phyloP scores from a whole-genome alignment of 2,113 vertebrate genomes.

The Nothoprocta perdicaria region DNA sequence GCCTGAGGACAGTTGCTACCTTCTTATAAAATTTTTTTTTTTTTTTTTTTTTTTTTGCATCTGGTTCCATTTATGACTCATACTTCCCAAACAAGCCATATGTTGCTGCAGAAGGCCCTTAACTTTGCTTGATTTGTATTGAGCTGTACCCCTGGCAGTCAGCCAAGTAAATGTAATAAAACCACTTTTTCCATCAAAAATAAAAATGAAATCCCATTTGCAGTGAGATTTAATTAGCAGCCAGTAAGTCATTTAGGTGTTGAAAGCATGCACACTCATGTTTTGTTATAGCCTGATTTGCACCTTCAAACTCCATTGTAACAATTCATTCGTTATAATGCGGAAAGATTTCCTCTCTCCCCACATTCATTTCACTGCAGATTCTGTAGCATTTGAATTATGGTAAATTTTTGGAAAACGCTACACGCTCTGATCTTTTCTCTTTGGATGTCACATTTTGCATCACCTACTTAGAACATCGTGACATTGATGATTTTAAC shows the following conservation, averaged over 20 bases:
- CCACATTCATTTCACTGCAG: background rate
- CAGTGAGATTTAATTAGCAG: slow-evolving; percentile 72
- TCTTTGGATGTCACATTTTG: background rate
- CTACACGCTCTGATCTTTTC: background rate
- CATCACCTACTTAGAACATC: background rate
- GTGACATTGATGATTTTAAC: background rate
- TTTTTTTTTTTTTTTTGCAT: slow-evolving; percentile 55
- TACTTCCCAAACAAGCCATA: slow-evolving; percentile 75
- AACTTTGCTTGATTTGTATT: slow-evolving; percentile 66
- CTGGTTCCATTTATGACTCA: slow-evolving; percentile 80
- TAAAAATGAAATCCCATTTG: slow-evolving; percentile 74
- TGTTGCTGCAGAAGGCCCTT: slow-evolving; percentile 72
- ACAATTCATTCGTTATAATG: background rate
- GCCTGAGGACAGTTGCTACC: slow-evolving; percentile 61
- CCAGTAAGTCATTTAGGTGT: slow-evolving; percentile 52
- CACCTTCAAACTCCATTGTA: slow-evolving; percentile 37
- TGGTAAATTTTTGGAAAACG: background rate
- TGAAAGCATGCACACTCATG: slow-evolving; percentile 55
- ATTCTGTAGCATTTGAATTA: background rate
- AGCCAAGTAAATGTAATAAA: slow-evolving; percentile 74
- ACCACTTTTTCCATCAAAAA: slow-evolving; percentile 69
- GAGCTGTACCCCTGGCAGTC: slow-evolving; percentile 59
- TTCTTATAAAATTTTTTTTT: slow-evolving; percentile 27
- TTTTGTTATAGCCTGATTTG: slow-evolving; percentile 48
- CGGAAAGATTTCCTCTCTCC: background rate